Conservation (phyloP, 2,113 vertebrate genomes). For the Nerophis ophidion region DNA sequence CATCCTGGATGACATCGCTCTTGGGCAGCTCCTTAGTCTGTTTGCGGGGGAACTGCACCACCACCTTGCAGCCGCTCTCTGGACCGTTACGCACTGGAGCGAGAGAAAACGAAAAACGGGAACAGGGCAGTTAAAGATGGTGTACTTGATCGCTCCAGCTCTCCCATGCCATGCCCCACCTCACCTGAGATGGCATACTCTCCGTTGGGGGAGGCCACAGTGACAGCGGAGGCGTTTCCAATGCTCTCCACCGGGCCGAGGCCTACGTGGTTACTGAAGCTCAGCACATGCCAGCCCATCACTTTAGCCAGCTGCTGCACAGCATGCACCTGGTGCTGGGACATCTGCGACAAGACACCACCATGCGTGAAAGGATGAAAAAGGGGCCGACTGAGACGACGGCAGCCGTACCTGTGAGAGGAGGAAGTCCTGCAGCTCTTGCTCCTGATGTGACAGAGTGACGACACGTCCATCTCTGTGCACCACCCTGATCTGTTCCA, state of each 20-base stretch:
- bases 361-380: not conserved
- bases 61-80: slow-evolving; percentile 89
- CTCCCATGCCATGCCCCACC: not conserved
- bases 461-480: slow-evolving; percentile 95
- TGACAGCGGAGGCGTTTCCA: slow-evolving; percentile 92
- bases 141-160: not conserved
- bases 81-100: slow-evolving; percentile 88
- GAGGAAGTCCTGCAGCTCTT: slow-evolving; percentile 96
- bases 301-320: slow-evolving; percentile 98
- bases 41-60: slow-evolving; percentile 91
- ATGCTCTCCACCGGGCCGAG: slow-evolving; percentile 92
- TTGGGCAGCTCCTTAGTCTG: slow-evolving; percentile 91
- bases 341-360: slow-evolving; percentile 79
- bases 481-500: slow-evolving; percentile 93
- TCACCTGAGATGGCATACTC: slow-evolving; percentile 93
- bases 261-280: slow-evolving; percentile 94
- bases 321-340: slow-evolving; percentile 95
- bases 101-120: not conserved
- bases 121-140: not conserved
- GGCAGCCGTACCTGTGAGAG: slow-evolving; percentile 85
- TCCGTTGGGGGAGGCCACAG: slow-evolving; percentile 87
- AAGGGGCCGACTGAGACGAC: not conserved
- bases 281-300: slow-evolving; percentile 97
- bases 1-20: slow-evolving; percentile 86
- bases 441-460: slow-evolving; percentile 90